Conservation (phyloP, 2,888 invertebrate genomes). For the Saturnia japonica region DNA sequence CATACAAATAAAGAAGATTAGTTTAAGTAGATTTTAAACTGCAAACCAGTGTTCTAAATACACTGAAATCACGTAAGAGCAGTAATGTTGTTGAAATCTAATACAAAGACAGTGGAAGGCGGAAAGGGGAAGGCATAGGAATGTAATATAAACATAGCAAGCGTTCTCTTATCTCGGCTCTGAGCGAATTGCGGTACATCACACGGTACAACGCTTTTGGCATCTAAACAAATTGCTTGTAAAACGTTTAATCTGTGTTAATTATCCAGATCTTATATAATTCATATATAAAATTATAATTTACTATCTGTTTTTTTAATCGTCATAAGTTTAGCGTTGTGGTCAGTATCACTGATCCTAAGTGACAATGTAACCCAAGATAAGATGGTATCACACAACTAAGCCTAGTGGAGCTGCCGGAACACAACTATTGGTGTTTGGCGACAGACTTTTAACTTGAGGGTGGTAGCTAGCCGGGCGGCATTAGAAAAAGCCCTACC, state of each 20-base stretch:
- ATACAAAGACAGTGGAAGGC: neutral
- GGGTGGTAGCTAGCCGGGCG: too few relatives aligned
- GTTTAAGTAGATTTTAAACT: neutral
- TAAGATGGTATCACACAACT: too few relatives aligned
- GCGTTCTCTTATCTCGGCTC: slow-evolving; percentile 25
- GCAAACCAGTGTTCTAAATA: neutral
- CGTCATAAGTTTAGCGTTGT: too few relatives aligned
- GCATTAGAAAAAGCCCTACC: too few relatives aligned
- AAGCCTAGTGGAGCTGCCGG: too few relatives aligned
- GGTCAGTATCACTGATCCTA: too few relatives aligned
- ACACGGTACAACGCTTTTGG: neutral
- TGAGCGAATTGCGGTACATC: neutral
- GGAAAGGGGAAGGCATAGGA: slow-evolving; percentile 23
- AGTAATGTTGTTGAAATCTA: slow-evolving; percentile 13
- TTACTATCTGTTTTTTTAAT: too few relatives aligned
- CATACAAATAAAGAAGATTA: neutral
- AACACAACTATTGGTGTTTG: too few relatives aligned
- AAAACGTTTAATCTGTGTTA: neutral
- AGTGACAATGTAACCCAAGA: too few relatives aligned
- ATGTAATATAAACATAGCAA: slow-evolving; percentile 28
- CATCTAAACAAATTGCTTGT: neutral
- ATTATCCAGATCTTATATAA: neutral
- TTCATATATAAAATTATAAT: too few relatives aligned
- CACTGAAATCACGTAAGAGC: slow-evolving; percentile 3
- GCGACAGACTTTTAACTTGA: too few relatives aligned